phyloP scores from a whole-genome alignment of 2,888 invertebrate genomes.

The Nudaria mundana region DNA sequence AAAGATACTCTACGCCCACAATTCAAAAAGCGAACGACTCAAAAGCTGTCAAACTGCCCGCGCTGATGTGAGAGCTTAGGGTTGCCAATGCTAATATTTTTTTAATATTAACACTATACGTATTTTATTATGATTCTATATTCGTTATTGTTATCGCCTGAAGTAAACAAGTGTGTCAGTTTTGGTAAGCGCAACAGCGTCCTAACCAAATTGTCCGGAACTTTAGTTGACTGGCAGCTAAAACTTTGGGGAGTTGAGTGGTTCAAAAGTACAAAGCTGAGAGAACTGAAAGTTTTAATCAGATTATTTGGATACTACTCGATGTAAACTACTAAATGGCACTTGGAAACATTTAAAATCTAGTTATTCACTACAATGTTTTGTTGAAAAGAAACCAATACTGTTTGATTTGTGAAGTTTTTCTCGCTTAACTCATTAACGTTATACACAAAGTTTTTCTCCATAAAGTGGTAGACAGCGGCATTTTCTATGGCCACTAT shows the following conservation, averaged over 20 bases:
- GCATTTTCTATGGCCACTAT: too few species aligned
- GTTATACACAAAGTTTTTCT: too few species aligned
- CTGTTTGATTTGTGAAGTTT: too few species aligned
- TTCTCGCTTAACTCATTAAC: too few species aligned
- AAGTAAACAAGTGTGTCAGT: too few species aligned
- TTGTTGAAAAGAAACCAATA: too few species aligned
- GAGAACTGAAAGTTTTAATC: not conserved
- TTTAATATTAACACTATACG: not conserved
- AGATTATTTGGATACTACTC: not conserved
- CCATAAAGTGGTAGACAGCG: too few species aligned
- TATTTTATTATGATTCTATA: not conserved
- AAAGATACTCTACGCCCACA: slow-evolving; percentile 58
- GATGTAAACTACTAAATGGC: not conserved
- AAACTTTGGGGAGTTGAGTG: slow-evolving; percentile 6
- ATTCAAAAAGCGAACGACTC: slow-evolving; percentile 76
- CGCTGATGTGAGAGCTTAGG: slow-evolving; percentile 26
- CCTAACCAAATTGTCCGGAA: not conserved
- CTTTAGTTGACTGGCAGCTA: slow-evolving; percentile 6
- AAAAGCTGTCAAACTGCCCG: slow-evolving; percentile 78
- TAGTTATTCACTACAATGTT: too few species aligned
- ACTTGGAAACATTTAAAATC: not conserved
- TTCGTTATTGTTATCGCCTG: too few species aligned
- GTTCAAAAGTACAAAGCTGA: not conserved
- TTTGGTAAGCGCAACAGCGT: not conserved
- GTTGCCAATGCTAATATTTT: slow-evolving; percentile 12